phyloP scores from a whole-genome alignment of 2,888 invertebrate species.

The Synanthedon formicaeformis region DNA sequence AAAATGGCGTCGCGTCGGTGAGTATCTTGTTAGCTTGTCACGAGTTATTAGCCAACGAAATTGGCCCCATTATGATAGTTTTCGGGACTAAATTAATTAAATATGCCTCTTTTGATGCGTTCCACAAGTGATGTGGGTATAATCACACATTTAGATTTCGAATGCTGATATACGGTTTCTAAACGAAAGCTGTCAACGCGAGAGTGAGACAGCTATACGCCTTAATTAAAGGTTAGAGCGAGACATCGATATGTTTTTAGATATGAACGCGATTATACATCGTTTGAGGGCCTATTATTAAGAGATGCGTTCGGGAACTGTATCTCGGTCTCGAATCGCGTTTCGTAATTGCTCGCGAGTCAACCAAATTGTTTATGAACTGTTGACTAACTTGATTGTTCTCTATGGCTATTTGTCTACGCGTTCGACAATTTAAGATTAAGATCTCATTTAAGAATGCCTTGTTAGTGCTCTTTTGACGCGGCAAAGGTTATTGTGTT shows the following conservation, averaged over 20 bases:
- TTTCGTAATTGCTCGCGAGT: conserved; percentile 60
- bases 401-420: conserved; percentile 64
- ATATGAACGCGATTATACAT: conserved; percentile 38
- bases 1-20: conserved; percentile 52
- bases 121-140: conserved; percentile 65
- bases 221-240: conserved; percentile 19
- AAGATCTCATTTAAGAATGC: conserved; percentile 31
- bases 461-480: conserved; percentile 43
- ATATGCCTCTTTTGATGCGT: conserved; percentile 59
- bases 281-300: conserved; percentile 57
- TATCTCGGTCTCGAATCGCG: conserved; percentile 53
- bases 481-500: conserved; percentile 22
- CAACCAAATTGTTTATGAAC: conserved; percentile 64
- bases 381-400: conserved; percentile 53
- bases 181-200: conserved; percentile 53
- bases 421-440: conserved; percentile 43
- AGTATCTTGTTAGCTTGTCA: conserved; percentile 56
- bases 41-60: conserved; percentile 66
- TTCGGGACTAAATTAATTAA: conserved; percentile 66
- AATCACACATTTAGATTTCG: conserved; percentile 65
- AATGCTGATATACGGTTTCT: conserved; percentile 55
- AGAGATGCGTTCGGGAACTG: conserved; percentile 53
- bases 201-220: conserved; percentile 25
- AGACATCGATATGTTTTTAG: conserved; percentile 26
- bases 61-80: conserved; percentile 66